Evolutionary conservation across 2,113 vertebrate genomes (phyloP).

Genomic region (Ariopsis seemanni): DNA sequence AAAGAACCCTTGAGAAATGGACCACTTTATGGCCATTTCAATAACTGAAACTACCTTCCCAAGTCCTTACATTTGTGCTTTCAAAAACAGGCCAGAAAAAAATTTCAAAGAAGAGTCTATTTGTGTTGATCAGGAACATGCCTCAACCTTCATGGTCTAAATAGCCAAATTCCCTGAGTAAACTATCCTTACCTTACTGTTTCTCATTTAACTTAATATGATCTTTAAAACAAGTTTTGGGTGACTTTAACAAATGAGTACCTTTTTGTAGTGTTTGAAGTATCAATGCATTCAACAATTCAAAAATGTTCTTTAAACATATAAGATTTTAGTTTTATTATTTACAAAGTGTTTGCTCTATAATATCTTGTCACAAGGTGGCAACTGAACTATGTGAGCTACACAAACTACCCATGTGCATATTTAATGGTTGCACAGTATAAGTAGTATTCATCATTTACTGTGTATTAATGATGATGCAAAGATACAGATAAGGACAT

Average conservation of each 20-base stretch:
- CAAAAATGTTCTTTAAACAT: neutral
- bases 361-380: conserved; percentile 3
- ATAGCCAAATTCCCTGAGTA: neutral
- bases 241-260: neutral
- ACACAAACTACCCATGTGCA: neutral
- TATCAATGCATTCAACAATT: neutral
- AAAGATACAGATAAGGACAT: neutral
- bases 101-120: neutral
- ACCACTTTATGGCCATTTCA: neutral
- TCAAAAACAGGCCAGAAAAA: neutral
- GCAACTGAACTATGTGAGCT: conserved; percentile 2
- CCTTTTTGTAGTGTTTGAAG: neutral
- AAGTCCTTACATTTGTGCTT: neutral
- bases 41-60: neutral
- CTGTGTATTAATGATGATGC: neutral
- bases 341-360: neutral
- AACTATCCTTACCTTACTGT: neutral
- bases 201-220: neutral
- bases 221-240: neutral
- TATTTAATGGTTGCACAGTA: neutral
- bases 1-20: neutral
- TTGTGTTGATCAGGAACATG: neutral
- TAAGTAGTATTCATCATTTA: neutral
- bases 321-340: neutral
- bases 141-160: neutral